Conservation (phyloP, 2,888 invertebrate genomes). For the Tetranychus piercei region DNA sequence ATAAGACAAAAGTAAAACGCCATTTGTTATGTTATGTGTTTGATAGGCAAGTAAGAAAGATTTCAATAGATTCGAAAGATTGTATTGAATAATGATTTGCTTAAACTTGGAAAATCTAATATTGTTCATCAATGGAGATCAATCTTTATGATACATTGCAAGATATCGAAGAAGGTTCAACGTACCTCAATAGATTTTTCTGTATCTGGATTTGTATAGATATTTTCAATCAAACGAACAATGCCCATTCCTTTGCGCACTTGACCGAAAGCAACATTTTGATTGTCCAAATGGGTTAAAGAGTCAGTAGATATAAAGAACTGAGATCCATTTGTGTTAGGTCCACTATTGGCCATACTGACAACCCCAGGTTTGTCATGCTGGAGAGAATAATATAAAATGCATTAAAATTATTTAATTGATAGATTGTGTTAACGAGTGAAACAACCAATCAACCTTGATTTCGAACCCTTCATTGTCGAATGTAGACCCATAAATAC, state of each 20-base stretch:
- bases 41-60: too few species aligned
- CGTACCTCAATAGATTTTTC: too few species aligned
- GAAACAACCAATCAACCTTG: constrained; percentile 69
- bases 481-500: constrained; percentile 90
- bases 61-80: too few species aligned
- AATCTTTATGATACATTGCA: too few species aligned
- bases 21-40: too few species aligned
- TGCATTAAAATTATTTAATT: background rate
- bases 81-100: too few species aligned
- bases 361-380: constrained; percentile 74
- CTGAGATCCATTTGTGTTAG: constrained; percentile 88
- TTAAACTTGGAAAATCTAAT: too few species aligned
- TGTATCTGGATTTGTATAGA: too few species aligned
- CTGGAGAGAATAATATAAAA: constrained; percentile 20
- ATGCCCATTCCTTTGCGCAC: constrained; percentile 26
- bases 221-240: constrained; percentile 22
- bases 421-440: constrained; percentile 42
- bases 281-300: constrained; percentile 74
- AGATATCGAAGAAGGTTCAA: too few species aligned
- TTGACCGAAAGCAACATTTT: too few species aligned
- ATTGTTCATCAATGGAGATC: too few species aligned
- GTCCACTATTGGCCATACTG: constrained; percentile 95
- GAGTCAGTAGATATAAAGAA: constrained; percentile 95
- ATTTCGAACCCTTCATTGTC: constrained; percentile 82
- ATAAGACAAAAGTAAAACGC: too few species aligned